Evolutionary conservation across 2,888 invertebrate genomes (phyloP), one percentile per base, ranked within the genome.

Genomic region (Callosobruchus maculatus): DNA sequence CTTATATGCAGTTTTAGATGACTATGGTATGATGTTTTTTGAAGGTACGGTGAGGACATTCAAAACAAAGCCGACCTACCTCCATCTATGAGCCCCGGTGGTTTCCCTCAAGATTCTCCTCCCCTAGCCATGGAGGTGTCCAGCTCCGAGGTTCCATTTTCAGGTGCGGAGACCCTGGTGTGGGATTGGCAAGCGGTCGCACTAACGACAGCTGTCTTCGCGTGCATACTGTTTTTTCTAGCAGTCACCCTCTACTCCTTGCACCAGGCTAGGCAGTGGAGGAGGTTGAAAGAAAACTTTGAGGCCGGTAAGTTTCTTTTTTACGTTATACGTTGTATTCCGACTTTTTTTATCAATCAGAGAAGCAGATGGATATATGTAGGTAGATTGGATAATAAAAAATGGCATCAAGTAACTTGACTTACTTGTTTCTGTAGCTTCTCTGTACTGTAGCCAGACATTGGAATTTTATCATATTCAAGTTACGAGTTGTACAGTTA

Each of bases 241-340:
- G 93, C 93, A 79, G 93, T 94, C 84, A 91, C 93, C 80, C 90
- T 92, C 82, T 92, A 94, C 85, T 93, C 94, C 80, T 87, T 94
- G 81, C 91, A 94, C 83, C 94, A 94, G 85, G 93, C 93, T 81
- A 91, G 91, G 83, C 94, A 94, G 86, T 95, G 94, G 94, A 91
- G 91, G 85, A 90, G 92, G 83, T 90, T 95, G 84, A 94, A 94
- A 87, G 91, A 91, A 83, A 93, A 93, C 83, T 91, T 94, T 81
- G 93, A 93, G 85, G 92, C 93, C 88, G 94, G 94, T 94, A 86
- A 90, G 90, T 79, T 49, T 18, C 13, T 7, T 49, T 13, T 18
- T 49, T 13, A 13, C 9, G 22, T n/a, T 68, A 3, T 49, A 13
- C 5, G n/a, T n/a, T n/a, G n/a, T n/a, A n/a, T n/a, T n/a, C n/a